phyloP scores from a whole-genome alignment of 2,113 vertebrate genomes.

The Phylloscopus trochilus region DNA sequence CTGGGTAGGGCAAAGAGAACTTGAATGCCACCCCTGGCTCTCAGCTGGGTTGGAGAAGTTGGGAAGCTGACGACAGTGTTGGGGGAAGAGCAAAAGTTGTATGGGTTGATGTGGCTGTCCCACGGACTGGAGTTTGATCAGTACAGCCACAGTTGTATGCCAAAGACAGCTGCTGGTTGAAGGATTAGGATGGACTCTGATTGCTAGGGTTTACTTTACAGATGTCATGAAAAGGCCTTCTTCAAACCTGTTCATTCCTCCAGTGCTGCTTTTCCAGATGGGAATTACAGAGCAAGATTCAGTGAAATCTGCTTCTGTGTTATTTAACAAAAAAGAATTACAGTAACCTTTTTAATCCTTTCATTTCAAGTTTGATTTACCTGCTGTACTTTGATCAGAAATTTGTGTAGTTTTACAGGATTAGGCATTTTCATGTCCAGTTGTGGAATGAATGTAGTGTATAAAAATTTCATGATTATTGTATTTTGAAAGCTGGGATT shows the following conservation, averaged over 20 bases:
- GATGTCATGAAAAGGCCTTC: conserved; percentile 67
- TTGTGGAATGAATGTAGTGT: conserved; percentile 81
- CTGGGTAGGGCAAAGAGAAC: fast-evolving
- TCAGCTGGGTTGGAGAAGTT: neutral
- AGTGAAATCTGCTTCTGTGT: conserved; percentile 91
- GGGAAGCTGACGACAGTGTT: neutral
- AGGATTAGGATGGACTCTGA: conserved; percentile 49
- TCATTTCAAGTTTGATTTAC: conserved; percentile 87
- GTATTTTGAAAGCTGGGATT: conserved; percentile 81
- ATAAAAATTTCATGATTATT: conserved; percentile 69
- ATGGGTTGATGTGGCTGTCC: neutral
- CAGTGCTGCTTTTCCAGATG: conserved; percentile 74
- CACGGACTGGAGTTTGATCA: neutral
- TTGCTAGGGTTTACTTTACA: conserved; percentile 63
- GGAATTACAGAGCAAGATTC: conserved; percentile 76
- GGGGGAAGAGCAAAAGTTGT: neutral
- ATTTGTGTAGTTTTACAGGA: conserved; percentile 84
- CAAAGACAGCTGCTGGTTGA: conserved; percentile 49
- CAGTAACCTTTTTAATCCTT: conserved; percentile 84
- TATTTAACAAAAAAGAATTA: conserved; percentile 80
- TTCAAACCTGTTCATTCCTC: conserved; percentile 64
- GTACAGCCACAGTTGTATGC: neutral
- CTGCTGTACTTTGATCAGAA: conserved; percentile 80
- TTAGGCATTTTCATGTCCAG: conserved; percentile 80
- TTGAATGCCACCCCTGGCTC: neutral